A percentile compares a stretch with the other conserved stretches of the same genome.
Conservation (phyloP, 2,113 vertebrate genomes). For the Chunga burmeisteri region DNA sequence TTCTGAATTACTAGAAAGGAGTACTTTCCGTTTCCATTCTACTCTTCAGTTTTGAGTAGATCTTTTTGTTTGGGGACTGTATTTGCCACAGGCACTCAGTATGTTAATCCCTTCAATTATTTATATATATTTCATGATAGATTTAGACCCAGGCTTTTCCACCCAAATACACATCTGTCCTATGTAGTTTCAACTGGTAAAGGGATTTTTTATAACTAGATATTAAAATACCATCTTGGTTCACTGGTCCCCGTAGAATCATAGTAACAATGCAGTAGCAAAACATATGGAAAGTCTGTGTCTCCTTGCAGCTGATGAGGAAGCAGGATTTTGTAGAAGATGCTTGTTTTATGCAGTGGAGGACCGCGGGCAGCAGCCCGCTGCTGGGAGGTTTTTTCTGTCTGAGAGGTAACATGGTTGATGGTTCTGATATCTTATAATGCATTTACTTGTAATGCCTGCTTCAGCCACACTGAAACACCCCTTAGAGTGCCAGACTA, state of each 20-base stretch:
- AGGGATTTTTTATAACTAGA: not conserved
- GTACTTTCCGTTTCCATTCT: not conserved
- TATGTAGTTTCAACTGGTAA: not conserved
- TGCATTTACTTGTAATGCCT: not conserved
- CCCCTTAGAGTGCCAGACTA: not conserved
- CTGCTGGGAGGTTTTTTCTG: not conserved
- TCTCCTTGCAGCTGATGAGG: not conserved
- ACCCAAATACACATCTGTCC: not conserved
- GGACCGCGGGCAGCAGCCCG: not conserved
- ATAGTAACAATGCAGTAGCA: not conserved
- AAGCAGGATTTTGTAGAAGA: not conserved
- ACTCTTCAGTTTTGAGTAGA: not conserved
- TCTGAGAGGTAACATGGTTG: not conserved
- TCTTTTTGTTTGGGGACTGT: not conserved
- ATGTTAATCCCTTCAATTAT: not conserved
- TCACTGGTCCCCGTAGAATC: not conserved
- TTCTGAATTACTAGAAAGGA: not conserved
- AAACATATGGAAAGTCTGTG: not conserved
- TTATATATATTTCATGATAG: not conserved
- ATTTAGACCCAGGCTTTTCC: not conserved
- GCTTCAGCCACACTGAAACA: not conserved
- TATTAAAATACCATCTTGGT: not conserved
- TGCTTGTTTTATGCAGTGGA: not conserved
- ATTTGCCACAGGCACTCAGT: not conserved
- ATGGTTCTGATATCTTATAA: not conserved